Base-by-base conservation (phyloP, 2,113 vertebrate species). In the Colius striatus region DNA sequence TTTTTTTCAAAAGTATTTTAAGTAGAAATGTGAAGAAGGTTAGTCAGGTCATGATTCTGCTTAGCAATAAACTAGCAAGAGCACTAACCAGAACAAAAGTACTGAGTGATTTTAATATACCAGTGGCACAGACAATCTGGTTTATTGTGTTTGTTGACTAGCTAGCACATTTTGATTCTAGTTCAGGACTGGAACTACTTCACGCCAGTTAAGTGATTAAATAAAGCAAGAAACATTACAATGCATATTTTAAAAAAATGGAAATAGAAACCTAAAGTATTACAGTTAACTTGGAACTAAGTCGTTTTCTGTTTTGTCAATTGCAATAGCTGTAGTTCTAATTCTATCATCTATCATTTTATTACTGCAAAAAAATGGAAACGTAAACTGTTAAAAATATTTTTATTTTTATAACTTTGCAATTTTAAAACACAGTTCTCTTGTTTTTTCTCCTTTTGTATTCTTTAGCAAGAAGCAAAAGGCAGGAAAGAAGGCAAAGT, bases 401-500 rank as follows among this genome's bases (percentile, higher is more conserved):
- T 62, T 75, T 82, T 20, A 53, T 29, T 50, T 63, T 27, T 68
- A 10, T 48, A n/a, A 68, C 13, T 18, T 5, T 30, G 1, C 7
- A 16, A 13, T 29, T 71, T 23, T 20, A 6, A 81, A 87, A 55
- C 12, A 41, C 38, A 41, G 38, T 92, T 82, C 22, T 65, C 4
- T 63, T 55, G 2, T 14, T n/a, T 53, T 53, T 60, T 47, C 12
- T 63, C 4, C 1, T 66, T 86, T 70, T 53, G 22, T 4, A 12
- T 71, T 72, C 3, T 71, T 85, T 30, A 34, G 8, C 20, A 78
- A 71, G 22, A 53, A 7, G 3, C 23, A 34, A 73, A 45, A 48
- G 36, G 10, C 7, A 1, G 1, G 30, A 14, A 29, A 18, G 9
- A 77, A 11, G 5, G 4, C 10, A 73, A 48, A 91, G 3, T 1